These are phyloP conservation scores for Marronus borbonicus DNA, from an alignment of 2,888 invertebrate species.

Conservation along the genomic window DNA sequence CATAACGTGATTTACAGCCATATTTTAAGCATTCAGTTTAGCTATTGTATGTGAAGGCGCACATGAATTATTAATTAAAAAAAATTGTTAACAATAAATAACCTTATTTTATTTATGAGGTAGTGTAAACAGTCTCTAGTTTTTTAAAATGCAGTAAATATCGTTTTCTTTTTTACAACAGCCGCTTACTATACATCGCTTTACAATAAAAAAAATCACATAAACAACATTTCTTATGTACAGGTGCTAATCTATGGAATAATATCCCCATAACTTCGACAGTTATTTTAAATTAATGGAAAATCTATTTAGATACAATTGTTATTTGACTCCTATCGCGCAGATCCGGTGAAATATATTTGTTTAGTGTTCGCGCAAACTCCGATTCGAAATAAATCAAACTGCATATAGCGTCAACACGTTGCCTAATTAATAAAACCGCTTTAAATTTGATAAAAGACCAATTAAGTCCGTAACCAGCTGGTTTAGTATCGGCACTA, in stretches of 20 bases:
- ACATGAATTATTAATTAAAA: too few species aligned
- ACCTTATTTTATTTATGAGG: too few species aligned
- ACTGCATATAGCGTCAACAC: constrained; percentile 13
- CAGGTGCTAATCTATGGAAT: not conserved
- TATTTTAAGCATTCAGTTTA: too few species aligned
- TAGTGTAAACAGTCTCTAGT: too few species aligned
- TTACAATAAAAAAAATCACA: not conserved
- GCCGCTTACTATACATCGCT: too few species aligned
- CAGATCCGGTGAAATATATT: constrained; percentile 12
- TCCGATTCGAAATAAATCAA: constrained; percentile 28
- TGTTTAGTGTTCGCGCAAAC: constrained; percentile 2
- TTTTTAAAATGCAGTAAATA: too few species aligned
- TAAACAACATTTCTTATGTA: not conserved
- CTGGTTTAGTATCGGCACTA: constrained; percentile 40
- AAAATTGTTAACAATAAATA: too few species aligned
- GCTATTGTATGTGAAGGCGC: too few species aligned
- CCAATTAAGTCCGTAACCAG: constrained; percentile 39
- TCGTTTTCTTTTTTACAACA: too few species aligned
- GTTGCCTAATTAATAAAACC: constrained; percentile 43
- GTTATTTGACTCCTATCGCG: not conserved
- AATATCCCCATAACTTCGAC: constrained; percentile 18
- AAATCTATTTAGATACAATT: not conserved
- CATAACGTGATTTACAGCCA: too few species aligned
- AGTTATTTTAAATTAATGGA: constrained; percentile 28
- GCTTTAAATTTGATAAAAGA: constrained; percentile 40